Evolutionary conservation across 2,113 vertebrate species (phyloP), one percentile per base, ranked within the genome.

Genomic region (Parus major): DNA sequence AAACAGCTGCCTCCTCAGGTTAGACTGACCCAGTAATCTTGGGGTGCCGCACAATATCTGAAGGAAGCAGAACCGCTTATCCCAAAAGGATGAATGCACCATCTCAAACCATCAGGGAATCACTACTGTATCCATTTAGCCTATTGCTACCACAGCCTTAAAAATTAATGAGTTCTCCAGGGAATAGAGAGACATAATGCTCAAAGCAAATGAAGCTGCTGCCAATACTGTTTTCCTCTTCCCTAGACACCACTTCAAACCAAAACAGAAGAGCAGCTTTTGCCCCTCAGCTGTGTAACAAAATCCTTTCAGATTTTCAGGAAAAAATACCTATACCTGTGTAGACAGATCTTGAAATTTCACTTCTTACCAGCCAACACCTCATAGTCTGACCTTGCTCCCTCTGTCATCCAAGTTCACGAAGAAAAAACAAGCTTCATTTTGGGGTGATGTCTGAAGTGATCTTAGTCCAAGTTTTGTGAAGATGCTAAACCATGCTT

Each of bases 141-240:
- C 79, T 91, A 60, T 5, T 86, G 71, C 76, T 92, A 76, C 49
- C 31, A 44, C 24, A 63, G 68, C 17, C 90, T 94, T 90, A 88
- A 91, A 93, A 85, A 95, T 78, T 91, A 86, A 93, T 92, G 85
- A 95, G 82, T 18, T 92, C 79, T 81, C 80, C 47, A 42, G 55
- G 56, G 85, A 92, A 39, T 6, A 91, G 27, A 77, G 16, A 88
- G 55, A 82, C 39, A 46, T 61, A 89, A 89, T 28, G 41, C 46
- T 89, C 59, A 91, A 92, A 93, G 79, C 50, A 92, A 92, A 94
- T 39, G 47, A 92, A 94, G 82, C 64, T 83, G 31, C 79, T 83
- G 56, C 71, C 79, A 83, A 50, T 59, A 90, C 55, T 29, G 28
- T 57, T 85, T 82, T 77, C 39, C 33, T 70, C 42, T 83, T 90